Evolutionary conservation across 2,113 vertebrate genomes (phyloP).

Genomic region (Nibea albiflora): DNA sequence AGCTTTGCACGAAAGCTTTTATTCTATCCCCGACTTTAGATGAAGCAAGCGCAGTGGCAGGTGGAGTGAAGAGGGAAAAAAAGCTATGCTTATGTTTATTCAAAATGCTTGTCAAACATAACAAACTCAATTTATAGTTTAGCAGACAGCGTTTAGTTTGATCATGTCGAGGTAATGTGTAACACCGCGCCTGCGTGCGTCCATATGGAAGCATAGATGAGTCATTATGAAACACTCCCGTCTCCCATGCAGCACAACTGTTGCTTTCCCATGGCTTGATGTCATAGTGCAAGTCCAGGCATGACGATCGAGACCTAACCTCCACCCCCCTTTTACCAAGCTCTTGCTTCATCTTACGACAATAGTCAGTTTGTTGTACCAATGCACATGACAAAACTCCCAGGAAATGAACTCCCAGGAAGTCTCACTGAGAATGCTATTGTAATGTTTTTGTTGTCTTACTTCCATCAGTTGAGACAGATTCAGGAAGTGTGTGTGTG

Average conservation of each 20-base stretch:
- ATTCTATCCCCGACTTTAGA: background rate
- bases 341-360: slow-evolving; percentile 12
- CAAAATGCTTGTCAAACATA: slow-evolving; percentile 16
- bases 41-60: background rate
- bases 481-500: background rate
- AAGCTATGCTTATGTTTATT: background rate
- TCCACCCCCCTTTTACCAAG: background rate
- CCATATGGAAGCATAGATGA: slow-evolving; percentile 24
- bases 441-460: background rate
- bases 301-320: slow-evolving; percentile 10
- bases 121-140: slow-evolving; percentile 2
- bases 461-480: background rate
- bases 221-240: slow-evolving; percentile 34
- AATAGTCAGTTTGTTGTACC: background rate
- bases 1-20: slow-evolving; percentile 18
- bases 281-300: slow-evolving; percentile 33
- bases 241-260: slow-evolving; percentile 20
- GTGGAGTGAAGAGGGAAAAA: background rate
- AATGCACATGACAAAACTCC: background rate
- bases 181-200: background rate
- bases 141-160: background rate
- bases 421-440: background rate
- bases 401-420: background rate
- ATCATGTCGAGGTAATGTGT: background rate
- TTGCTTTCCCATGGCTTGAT: slow-evolving; percentile 45